Conservation (phyloP, 2,888 invertebrate species). For the Mantis religiosa region DNA sequence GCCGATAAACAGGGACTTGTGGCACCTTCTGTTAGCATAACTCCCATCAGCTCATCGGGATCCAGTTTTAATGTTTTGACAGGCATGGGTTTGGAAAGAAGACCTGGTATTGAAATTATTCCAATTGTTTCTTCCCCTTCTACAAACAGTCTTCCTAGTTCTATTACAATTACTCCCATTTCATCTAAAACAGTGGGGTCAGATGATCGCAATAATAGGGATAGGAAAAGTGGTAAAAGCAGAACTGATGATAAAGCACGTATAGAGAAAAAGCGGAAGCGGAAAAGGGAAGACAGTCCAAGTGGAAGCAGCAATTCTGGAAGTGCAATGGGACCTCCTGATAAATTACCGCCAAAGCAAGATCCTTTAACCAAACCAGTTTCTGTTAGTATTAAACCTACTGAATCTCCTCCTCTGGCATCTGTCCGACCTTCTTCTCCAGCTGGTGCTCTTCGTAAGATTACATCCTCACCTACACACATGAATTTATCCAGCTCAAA, state of each 20-base stretch:
- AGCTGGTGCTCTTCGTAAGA: conserved; percentile 62
- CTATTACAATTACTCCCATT: conserved; percentile 84
- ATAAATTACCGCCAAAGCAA: conserved; percentile 71
- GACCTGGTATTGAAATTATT: conserved; percentile 81
- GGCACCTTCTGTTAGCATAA: conserved; percentile 60
- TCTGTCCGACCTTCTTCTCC: conserved; percentile 55
- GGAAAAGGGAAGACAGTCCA: conserved; percentile 68
- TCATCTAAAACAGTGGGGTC: conserved; percentile 41
- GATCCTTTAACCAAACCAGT: conserved; percentile 68
- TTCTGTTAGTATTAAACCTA: conserved; percentile 69
- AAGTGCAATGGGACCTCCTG: conserved; percentile 71
- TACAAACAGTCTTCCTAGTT: conserved; percentile 62
- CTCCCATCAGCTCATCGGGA: conserved; percentile 48
- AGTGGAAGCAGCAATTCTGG: conserved; percentile 9
- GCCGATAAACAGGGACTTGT: conserved; percentile 56
- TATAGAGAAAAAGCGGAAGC: conserved; percentile 67
- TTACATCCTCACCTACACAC: conserved; percentile 68
- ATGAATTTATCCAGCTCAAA: conserved; percentile 14
- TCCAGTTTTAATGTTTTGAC: conserved; percentile 54
- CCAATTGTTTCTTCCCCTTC: conserved; percentile 65
- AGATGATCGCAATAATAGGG: conserved; percentile 46
- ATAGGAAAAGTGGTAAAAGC: conserved; percentile 43
- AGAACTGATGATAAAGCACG: conserved; percentile 46
- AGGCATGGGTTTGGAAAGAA: conserved; percentile 58
- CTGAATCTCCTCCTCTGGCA: conserved; percentile 53